phyloP scores from a whole-genome alignment of 2,888 invertebrate species.

The Macroteleia sp. region DNA sequence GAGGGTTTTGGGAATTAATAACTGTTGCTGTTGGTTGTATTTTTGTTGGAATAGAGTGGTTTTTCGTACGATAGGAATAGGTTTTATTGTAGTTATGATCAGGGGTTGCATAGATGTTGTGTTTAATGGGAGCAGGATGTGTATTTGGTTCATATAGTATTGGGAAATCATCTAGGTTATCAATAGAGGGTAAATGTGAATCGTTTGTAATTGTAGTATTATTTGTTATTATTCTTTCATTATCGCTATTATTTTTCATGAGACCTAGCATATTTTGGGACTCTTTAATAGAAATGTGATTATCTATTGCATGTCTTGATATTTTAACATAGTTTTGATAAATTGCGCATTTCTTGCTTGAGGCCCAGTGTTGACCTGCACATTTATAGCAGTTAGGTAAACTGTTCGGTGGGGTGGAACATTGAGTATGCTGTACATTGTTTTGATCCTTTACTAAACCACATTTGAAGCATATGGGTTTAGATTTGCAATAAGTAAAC shows the following conservation, averaged over 20 bases:
- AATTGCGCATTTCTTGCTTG: neutral
- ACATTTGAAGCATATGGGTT: neutral
- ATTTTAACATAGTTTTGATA: neutral
- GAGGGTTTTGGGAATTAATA: too few species aligned
- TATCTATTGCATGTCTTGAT: neutral
- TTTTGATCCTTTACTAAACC: neutral
- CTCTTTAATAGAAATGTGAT: neutral
- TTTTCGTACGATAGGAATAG: neutral
- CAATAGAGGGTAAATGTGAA: neutral
- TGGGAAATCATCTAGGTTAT: neutral
- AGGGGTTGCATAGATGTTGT: neutral
- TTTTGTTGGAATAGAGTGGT: neutral
- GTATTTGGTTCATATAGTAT: neutral
- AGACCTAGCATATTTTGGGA: neutral
- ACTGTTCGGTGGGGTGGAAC: neutral
- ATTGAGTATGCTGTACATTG: too few species aligned
- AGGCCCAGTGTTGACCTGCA: neutral
- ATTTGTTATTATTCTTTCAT: neutral
- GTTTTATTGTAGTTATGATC: neutral
- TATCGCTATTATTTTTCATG: too few species aligned
- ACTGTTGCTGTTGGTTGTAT: neutral
- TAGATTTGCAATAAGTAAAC: neutral
- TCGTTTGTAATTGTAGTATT: neutral
- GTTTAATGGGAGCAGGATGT: neutral
- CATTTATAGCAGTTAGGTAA: neutral